These are phyloP conservation scores for Arctia plantaginis DNA, from an alignment of 2,888 invertebrate species.

Conservation along the genomic window DNA sequence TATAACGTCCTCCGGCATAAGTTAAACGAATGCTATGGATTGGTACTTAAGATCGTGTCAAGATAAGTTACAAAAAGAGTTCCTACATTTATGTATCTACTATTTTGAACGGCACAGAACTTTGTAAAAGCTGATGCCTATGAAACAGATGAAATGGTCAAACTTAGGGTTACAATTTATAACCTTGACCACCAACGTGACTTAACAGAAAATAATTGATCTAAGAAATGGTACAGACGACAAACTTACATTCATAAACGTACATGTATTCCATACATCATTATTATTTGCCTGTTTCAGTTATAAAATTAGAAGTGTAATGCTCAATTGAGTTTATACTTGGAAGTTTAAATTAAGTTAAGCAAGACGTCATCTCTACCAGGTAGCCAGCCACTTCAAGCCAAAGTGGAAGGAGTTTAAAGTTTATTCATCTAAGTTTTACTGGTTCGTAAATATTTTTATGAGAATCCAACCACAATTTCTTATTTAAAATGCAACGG, in stretches of 20 bases:
- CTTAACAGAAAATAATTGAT: not conserved
- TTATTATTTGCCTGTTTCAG: not conserved
- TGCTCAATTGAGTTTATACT: slow-evolving; percentile 33
- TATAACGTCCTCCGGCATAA: not conserved
- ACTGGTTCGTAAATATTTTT: slow-evolving; percentile 28
- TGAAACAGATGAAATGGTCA: not conserved
- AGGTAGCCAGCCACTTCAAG: slow-evolving; percentile 27
- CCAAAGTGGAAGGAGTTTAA: slow-evolving; percentile 41
- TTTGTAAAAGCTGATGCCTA: not conserved
- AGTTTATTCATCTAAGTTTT: slow-evolving; percentile 50
- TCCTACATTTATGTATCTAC: not conserved
- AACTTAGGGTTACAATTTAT: not conserved
- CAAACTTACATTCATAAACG: not conserved
- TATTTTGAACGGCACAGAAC: not conserved
- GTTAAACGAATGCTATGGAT: not conserved
- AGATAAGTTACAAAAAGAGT: not conserved
- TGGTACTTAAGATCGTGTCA: not conserved
- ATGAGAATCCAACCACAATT: slow-evolving; percentile 7
- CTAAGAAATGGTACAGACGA: not conserved
- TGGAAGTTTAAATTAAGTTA: slow-evolving; percentile 53
- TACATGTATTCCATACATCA: not conserved
- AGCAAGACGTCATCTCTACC: slow-evolving; percentile 40
- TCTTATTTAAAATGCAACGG: not conserved
- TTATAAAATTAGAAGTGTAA: slow-evolving; percentile 17
- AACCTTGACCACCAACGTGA: not conserved